phyloP scores from a whole-genome alignment of 2,888 invertebrate species.

The Lasioglossum oenotherae region DNA sequence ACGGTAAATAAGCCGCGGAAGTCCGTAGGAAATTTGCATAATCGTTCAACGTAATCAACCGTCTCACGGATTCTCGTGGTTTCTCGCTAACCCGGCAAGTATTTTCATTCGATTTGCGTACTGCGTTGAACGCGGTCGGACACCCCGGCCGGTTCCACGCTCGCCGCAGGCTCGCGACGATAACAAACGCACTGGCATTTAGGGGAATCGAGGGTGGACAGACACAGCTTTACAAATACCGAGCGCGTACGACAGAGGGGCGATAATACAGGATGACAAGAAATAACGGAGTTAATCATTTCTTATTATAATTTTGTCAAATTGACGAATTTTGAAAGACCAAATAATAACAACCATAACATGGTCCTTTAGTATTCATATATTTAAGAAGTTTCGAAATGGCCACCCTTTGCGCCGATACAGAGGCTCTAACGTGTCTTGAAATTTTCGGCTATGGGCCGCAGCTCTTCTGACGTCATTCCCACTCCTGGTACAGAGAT shows the following conservation, averaged over 20 bases:
- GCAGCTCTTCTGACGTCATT: too few species aligned
- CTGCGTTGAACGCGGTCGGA: not conserved
- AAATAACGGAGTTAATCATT: too few species aligned
- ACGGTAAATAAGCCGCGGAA: not conserved
- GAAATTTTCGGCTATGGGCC: too few species aligned
- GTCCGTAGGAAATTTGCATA: not conserved
- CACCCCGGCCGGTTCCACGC: not conserved
- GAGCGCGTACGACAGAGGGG: not conserved
- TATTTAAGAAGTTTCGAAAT: too few species aligned
- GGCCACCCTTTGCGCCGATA: too few species aligned
- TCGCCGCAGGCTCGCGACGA: not conserved
- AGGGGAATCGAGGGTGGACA: not conserved
- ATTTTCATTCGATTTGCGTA: not conserved
- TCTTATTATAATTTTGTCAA: too few species aligned
- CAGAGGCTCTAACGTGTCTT: too few species aligned
- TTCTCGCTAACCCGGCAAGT: not conserved
- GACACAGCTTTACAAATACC: not conserved
- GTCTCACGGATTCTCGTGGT: not conserved
- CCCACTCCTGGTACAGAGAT: too few species aligned
- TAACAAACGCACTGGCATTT: not conserved
- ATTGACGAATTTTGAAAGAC: too few species aligned
- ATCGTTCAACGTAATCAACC: not conserved
- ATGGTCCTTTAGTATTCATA: too few species aligned
- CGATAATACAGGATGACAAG: too few species aligned
- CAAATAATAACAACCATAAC: too few species aligned